These are phyloP conservation scores for Lepidonotus clava DNA, from an alignment of 2,888 invertebrate genomes.

Conservation along the genomic window DNA sequence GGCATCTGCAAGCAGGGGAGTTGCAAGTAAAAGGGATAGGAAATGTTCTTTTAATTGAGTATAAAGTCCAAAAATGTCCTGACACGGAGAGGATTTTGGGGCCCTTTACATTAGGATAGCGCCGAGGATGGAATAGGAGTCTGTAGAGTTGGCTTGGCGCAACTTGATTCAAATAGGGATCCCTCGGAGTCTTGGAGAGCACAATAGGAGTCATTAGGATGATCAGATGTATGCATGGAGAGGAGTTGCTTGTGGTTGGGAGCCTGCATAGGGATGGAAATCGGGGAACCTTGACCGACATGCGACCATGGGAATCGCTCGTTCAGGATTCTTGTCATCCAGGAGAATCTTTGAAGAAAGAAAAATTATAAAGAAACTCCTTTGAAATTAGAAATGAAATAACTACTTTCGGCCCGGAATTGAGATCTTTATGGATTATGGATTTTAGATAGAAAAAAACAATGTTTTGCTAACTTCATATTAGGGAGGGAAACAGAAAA, in stretches of 20 bases:
- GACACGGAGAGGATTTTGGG: background rate
- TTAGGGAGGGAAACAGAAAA: too few relatives aligned
- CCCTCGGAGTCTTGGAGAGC: slow-evolving; percentile 27
- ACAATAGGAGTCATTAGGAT: slow-evolving; percentile 30
- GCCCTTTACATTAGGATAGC: slow-evolving; percentile 33
- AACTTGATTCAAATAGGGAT: slow-evolving; percentile 27
- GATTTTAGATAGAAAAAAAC: too few relatives aligned
- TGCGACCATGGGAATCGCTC: background rate
- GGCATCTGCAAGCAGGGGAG: slow-evolving; percentile 17
- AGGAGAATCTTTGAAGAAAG: too few relatives aligned
- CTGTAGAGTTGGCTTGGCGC: background rate
- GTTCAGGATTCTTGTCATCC: too few relatives aligned
- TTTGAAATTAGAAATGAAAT: too few relatives aligned
- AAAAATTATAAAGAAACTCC: too few relatives aligned
- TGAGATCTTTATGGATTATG: too few relatives aligned
- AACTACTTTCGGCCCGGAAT: too few relatives aligned
- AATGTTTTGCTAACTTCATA: too few relatives aligned
- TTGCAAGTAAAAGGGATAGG: slow-evolving; percentile 25
- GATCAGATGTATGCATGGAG: slow-evolving; percentile 6
- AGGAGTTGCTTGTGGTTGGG: slow-evolving; percentile 2
- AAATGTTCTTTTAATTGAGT: background rate
- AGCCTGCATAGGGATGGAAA: slow-evolving; percentile 14
- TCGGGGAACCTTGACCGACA: background rate
- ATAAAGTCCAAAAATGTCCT: background rate
- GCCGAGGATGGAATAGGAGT: slow-evolving; percentile 34